Evolutionary conservation across 2,113 vertebrate species (phyloP).

Genomic region (Thamnophis sirtalis): DNA sequence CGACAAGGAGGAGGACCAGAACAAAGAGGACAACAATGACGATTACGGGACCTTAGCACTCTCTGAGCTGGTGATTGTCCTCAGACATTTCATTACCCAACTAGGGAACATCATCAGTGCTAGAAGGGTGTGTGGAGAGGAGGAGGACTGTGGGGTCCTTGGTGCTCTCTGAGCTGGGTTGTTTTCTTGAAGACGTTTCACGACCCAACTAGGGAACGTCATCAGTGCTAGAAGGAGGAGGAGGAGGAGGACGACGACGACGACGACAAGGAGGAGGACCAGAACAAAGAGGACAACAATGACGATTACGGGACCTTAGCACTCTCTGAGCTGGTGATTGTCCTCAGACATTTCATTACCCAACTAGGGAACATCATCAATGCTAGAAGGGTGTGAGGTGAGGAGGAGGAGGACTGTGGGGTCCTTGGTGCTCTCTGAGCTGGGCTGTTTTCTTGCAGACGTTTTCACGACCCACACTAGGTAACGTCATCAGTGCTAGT

Average conservation of each 20-base stretch:
- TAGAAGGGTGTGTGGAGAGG: background rate
- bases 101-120: background rate
- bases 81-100: background rate
- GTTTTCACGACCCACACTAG: background rate
- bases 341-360: background rate
- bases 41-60: too few relatives aligned
- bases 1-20: too few relatives aligned
- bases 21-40: too few relatives aligned
- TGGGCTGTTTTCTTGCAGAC: background rate
- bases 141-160: background rate
- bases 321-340: background rate
- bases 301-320: too few relatives aligned
- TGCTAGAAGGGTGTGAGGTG: background rate
- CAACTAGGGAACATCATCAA: background rate
- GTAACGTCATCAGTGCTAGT: background rate
- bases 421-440: background rate
- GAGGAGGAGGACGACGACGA: too few relatives aligned
- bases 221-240: background rate
- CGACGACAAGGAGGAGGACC: too few relatives aligned
- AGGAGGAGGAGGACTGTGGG: background rate
- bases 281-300: too few relatives aligned
- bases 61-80: background rate
- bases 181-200: background rate
- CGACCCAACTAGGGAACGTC: background rate
- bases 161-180: background rate